Evolutionary conservation across 2,113 vertebrate genomes (phyloP).

Genomic region (Neolamprologus cancellatus): DNA sequence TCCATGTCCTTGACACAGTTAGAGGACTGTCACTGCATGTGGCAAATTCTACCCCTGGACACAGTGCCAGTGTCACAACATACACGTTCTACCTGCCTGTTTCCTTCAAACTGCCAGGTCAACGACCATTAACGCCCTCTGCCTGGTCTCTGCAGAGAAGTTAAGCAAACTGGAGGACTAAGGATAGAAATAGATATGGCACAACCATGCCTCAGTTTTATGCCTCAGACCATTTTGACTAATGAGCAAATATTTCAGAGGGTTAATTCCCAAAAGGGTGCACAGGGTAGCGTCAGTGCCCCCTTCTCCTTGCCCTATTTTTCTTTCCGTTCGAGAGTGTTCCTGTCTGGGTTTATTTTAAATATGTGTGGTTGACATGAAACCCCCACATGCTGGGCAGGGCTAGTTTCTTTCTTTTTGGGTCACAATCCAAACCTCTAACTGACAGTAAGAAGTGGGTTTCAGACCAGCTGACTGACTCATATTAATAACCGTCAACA

Average conservation of each 20-base stretch:
- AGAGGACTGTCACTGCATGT: not conserved
- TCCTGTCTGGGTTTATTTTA: not conserved
- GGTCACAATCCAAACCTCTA: conserved; percentile 11
- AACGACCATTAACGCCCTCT: conserved; percentile 13
- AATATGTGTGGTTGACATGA: not conserved
- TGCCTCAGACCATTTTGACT: conserved; percentile 52
- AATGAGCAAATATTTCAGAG: conserved; percentile 53
- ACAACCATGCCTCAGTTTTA: conserved; percentile 25
- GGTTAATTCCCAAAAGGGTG: conserved; percentile 38
- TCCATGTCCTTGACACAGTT: conserved; percentile 63
- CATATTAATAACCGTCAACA: not conserved
- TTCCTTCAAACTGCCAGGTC: conserved; percentile 28
- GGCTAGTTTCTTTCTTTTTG: conserved; percentile 1
- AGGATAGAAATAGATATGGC: conserved; percentile 60
- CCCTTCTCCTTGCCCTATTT: conserved; percentile 59
- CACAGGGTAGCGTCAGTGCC: conserved; percentile 1
- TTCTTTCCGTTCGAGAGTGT: not conserved
- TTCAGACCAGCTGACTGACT: not conserved
- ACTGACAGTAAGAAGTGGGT: conserved; percentile 2
- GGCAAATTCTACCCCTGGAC: conserved; percentile 5
- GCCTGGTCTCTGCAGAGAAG: conserved; percentile 18
- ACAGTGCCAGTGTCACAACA: not conserved
- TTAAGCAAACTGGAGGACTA: not conserved
- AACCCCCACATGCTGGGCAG: not conserved
- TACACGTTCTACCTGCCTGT: conserved; percentile 12